phyloP scores from a whole-genome alignment of 1,140 invertebrate species.

The Nomia melanderi region DNA sequence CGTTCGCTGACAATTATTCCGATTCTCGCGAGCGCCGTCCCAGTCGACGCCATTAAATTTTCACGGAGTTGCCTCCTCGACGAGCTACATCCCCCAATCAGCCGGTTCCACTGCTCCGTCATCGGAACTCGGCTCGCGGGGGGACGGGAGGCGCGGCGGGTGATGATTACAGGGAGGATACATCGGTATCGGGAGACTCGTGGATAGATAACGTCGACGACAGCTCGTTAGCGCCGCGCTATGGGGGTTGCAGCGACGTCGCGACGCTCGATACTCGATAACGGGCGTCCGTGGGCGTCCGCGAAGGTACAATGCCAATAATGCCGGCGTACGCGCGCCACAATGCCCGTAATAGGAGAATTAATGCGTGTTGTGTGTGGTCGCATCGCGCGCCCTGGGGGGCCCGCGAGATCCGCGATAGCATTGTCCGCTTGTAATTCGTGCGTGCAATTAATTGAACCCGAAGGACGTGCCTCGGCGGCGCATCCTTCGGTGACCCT shows the following conservation, averaged over 20 bases:
- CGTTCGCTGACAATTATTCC: no score
- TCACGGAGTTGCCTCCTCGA: neutral
- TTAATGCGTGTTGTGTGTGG: constrained; percentile 73
- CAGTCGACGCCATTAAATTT: no score
- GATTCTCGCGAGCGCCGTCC: no score
- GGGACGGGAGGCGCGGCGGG: neutral
- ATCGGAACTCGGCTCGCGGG: constrained; percentile 20
- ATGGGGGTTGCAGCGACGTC: constrained; percentile 61
- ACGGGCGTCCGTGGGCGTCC: constrained; percentile 60
- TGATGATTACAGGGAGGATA: constrained; percentile 44
- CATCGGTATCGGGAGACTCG: constrained; percentile 52
- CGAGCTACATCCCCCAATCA: neutral
- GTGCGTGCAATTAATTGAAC: constrained; percentile 69
- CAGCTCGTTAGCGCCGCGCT: constrained; percentile 72
- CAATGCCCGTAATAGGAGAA: constrained; percentile 75
- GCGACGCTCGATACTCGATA: constrained; percentile 73
- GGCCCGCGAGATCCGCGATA: constrained; percentile 71
- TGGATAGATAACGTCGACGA: constrained; percentile 68
- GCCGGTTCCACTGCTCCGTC: neutral
- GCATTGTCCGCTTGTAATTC: constrained; percentile 70
- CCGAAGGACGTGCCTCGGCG: constrained; percentile 49
- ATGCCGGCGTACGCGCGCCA: constrained; percentile 41
- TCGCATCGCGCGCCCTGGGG: constrained; percentile 63
- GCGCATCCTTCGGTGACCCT: constrained; percentile 43
- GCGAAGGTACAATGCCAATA: constrained; percentile 51